phyloP scores from a whole-genome alignment of 2,113 vertebrate genomes.

The Brachirus orientalis region DNA sequence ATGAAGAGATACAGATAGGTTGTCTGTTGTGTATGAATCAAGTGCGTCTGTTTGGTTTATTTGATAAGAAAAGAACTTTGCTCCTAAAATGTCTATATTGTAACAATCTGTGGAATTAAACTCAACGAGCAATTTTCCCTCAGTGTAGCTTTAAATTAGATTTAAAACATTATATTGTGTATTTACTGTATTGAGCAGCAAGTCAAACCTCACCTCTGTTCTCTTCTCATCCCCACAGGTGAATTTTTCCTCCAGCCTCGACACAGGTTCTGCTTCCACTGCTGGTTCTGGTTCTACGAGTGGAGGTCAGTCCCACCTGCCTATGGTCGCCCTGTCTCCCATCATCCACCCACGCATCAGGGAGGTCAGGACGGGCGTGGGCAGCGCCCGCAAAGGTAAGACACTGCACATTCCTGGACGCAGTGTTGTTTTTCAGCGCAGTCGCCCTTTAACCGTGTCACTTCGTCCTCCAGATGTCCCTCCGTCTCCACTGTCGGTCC shows the following conservation, averaged over 20 bases:
- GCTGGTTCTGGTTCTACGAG: slow-evolving; percentile 10
- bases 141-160: too few species aligned
- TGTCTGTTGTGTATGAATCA: too few species aligned
- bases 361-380: slow-evolving; percentile 90
- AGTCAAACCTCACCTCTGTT: not conserved
- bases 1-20: too few species aligned
- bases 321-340: slow-evolving; percentile 91
- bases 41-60: too few species aligned
- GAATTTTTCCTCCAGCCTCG: slow-evolving; percentile 92
- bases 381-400: slow-evolving; percentile 86
- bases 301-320: slow-evolving; percentile 83
- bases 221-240: slow-evolving; percentile 79
- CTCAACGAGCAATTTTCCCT: too few species aligned
- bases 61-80: too few species aligned
- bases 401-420: too few species aligned
- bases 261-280: slow-evolving; percentile 76
- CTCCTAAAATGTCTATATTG: too few species aligned
- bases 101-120: too few species aligned
- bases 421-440: not conserved
- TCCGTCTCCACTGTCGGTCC: slow-evolving; percentile 87
- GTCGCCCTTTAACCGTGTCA: not conserved
- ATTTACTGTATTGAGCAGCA: not conserved
- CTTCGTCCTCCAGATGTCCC: slow-evolving; percentile 83
- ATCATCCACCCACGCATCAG: slow-evolving; percentile 96
- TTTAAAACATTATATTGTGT: too few species aligned